Evolutionary conservation across 2,888 invertebrate species (phyloP), one percentile per base, ranked within the genome.

Genomic region (Drosophila birchii): DNA sequence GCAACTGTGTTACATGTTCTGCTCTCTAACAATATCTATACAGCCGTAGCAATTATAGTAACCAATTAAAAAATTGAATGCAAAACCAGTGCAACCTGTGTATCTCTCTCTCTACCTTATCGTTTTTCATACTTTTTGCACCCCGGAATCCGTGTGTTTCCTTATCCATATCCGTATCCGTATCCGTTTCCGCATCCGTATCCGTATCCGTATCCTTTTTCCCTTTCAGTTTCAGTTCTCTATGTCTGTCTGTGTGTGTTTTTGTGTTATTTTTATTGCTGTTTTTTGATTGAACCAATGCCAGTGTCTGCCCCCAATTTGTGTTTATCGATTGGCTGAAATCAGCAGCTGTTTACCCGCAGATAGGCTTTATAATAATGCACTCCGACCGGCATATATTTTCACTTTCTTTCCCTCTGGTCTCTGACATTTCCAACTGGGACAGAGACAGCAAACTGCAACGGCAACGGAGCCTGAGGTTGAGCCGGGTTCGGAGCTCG

Each of bases 311-410:
- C 73, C 63, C 70, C 78, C 59, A 47, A 68, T 68, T 76, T 79
- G 66, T 56, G 54, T 45, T 76, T 78, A 84, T 84, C 88, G 84
- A 84, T 84, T 88, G 75, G 61, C 68, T 53, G 64, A 66, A 74
- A 84, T 84, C 87, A 84, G 88, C 86, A 86, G 88, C 86, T 86
- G 88, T 78, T 84, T 66, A 41, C 55, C 73, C 39, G 57, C 73
- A 76, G 83, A 86, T 76, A 76, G 59, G 53, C 51, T 74, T 66
- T 66, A 59, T 75, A 75, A 74, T 75, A 75, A 66, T 74, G 60
- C 73, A 64, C 59, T 51, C 45, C 38, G 29, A 61, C 36, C 44
- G 38, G 34, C 43, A 23, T 16, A 23, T 45, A 44, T n/a, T 78
- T 86, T 86, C 77, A 75, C 81, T 86, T 88, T 86, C 81, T 86